Evolutionary conservation across 2,113 vertebrate genomes (phyloP).

Genomic region (Microtus richardsoni): DNA sequence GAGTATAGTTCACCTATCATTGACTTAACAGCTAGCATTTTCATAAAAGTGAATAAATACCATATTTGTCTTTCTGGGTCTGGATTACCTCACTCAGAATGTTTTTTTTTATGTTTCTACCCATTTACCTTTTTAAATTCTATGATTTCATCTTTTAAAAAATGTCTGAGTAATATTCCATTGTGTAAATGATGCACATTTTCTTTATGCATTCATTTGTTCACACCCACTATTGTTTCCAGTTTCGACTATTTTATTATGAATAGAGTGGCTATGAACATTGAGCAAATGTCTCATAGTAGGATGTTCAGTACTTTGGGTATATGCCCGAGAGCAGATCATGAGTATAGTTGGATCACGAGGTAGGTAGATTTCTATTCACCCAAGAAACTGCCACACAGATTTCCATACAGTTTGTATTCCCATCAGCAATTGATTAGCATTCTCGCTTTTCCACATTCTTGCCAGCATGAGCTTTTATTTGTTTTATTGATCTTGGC

Average conservation of each 20-base stretch:
- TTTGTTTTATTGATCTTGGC: background rate
- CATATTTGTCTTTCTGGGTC: background rate
- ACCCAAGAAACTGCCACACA: background rate
- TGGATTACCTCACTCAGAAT: background rate
- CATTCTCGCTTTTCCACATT: background rate
- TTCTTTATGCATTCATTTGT: background rate
- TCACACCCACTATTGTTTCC: background rate
- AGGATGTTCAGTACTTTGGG: too few species aligned
- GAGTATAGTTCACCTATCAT: background rate
- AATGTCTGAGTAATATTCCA: background rate
- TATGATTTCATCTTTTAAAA: background rate
- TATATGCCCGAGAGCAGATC: background rate
- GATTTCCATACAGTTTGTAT: background rate
- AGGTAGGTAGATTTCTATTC: background rate
- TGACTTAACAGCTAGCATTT: background rate
- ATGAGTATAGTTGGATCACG: background rate
- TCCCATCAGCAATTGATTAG: background rate
- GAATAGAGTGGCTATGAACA: background rate
- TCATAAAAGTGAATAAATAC: background rate
- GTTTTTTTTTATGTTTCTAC: background rate
- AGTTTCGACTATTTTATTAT: background rate
- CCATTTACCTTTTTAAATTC: background rate
- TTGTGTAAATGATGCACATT: background rate
- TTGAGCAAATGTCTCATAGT: background rate
- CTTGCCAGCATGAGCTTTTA: background rate